Evolutionary conservation across 2,113 vertebrate genomes (phyloP).

Genomic region (Chloebia gouldiae): DNA sequence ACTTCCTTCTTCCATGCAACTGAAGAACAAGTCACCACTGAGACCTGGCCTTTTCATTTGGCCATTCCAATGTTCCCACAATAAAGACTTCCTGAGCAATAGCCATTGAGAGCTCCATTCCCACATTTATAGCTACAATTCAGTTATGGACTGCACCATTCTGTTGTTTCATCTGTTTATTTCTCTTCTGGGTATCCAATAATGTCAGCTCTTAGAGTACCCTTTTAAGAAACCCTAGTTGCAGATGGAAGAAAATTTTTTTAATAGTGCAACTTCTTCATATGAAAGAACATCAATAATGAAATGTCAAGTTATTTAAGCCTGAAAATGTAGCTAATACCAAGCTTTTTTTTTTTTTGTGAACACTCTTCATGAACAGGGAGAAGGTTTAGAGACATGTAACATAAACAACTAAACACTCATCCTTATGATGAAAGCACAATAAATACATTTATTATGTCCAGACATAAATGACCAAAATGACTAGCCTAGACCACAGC

Average conservation of each 20-base stretch:
- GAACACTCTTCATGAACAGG: not conserved
- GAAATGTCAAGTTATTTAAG: not conserved
- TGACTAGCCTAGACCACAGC: not conserved
- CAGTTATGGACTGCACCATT: not conserved
- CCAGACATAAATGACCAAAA: not conserved
- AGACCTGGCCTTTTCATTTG: not conserved
- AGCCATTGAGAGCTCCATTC: not conserved
- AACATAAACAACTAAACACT: not conserved
- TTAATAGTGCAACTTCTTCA: not conserved
- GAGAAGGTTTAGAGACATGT: rapidly evolving
- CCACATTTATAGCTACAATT: conserved; percentile 28
- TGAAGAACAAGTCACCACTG: not conserved
- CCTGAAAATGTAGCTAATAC: not conserved
- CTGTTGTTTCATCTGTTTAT: not conserved
- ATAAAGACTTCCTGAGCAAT: not conserved
- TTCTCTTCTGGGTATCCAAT: not conserved
- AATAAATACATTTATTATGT: not conserved
- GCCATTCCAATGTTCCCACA: not conserved
- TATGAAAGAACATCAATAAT: not conserved
- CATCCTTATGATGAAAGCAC: not conserved
- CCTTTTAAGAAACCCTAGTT: not conserved
- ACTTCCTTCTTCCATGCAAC: not conserved
- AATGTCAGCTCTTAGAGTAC: rapidly evolving
- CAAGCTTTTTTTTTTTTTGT: not conserved
- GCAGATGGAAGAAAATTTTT: not conserved